A percentile compares a stretch with the other conserved stretches of the same genome.
phyloP scores from a whole-genome alignment of 2,797 vertebrate species.

The Thunnus albacares region DNA sequence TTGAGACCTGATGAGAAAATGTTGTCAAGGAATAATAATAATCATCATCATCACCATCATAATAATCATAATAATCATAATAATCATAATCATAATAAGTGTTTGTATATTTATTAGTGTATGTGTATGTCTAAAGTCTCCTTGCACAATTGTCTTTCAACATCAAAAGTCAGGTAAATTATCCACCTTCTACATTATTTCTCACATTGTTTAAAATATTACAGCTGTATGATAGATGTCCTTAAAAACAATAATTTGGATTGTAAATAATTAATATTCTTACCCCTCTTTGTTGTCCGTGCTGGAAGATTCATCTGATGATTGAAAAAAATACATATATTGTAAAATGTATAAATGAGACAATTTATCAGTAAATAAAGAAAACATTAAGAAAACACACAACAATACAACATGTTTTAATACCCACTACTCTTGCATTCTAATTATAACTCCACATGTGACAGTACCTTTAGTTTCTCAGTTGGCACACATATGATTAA shows the following conservation, averaged over 20 bases:
- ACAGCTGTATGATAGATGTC: not conserved
- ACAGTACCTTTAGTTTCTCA: constrained; percentile 6
- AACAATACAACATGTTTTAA: no score
- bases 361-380: no score
- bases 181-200: not conserved
- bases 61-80: not conserved
- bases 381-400: no score
- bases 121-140: not conserved
- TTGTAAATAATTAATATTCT: not conserved
- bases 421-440: no score
- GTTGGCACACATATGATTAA: not conserved
- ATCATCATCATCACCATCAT: not conserved
- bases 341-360: not conserved
- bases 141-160: not conserved
- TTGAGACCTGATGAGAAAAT: constrained; percentile 22
- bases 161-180: not conserved
- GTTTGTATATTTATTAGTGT: no score
- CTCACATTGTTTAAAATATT: not conserved
- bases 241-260: not conserved
- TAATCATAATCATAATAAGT: no score
- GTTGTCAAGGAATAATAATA: not conserved
- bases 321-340: not conserved
- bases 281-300: constrained; percentile 10
- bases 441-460: not conserved
- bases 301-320: constrained; percentile 25